Conservation (phyloP, 1,140 invertebrate genomes). For the Drosophila hydei region DNA sequence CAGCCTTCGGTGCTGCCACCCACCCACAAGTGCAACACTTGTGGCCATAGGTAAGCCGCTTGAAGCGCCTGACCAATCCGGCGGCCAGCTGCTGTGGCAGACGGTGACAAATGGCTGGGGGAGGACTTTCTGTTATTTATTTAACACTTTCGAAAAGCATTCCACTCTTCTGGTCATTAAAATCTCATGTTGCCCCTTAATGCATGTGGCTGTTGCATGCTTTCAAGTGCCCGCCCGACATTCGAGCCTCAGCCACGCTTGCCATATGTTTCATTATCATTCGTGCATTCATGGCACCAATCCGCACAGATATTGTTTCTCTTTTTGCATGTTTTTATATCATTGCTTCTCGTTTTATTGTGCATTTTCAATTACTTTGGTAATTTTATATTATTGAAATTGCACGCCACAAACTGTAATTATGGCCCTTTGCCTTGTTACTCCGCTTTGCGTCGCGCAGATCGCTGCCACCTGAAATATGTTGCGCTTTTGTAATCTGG, state of each 20-base stretch:
- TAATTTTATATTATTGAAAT: constrained; percentile 83
- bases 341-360: constrained; percentile 48
- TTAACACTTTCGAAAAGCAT: constrained; percentile 83
- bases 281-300: constrained; percentile 43
- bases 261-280: constrained; percentile 66
- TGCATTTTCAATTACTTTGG: constrained; percentile 76
- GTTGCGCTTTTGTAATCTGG: constrained; percentile 76
- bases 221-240: constrained; percentile 19
- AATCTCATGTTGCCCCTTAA: constrained; percentile 80
- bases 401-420: constrained; percentile 79
- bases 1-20: background rate
- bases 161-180: constrained; percentile 78
- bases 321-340: constrained; percentile 10
- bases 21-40: constrained; percentile 41
- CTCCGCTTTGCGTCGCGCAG: background rate
- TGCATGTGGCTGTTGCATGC: constrained; percentile 40
- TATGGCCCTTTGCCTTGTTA: constrained; percentile 57
- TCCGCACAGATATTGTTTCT: constrained; percentile 26
- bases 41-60: constrained; percentile 72
- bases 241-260: constrained; percentile 8
- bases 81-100: constrained; percentile 16
- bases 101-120: constrained; percentile 52
- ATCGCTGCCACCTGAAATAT: constrained; percentile 55
- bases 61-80: constrained; percentile 37
- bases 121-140: constrained; percentile 73